Evolutionary conservation across 2,797 vertebrate species (phyloP).

Genomic region (Aeoliscus strigatus): DNA sequence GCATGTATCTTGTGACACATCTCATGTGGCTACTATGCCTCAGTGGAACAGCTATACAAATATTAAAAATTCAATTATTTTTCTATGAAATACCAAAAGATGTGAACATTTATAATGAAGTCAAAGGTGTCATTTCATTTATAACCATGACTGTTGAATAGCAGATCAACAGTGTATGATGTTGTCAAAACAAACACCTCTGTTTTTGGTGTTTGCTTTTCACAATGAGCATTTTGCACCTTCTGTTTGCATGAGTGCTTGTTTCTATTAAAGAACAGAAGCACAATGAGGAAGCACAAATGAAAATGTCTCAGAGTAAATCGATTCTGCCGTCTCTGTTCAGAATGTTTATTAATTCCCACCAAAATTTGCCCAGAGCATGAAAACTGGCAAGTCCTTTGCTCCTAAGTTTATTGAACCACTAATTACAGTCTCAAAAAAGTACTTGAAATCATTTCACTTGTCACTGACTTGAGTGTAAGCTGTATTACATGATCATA

Average conservation of each 20-base stretch:
- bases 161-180: conserved; percentile 20
- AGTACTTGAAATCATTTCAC: conserved; percentile 45
- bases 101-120: conserved; percentile 18
- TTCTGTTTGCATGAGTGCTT: conserved; percentile 55
- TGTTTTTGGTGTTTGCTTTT: conserved; percentile 20
- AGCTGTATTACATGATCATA: conserved; percentile 31
- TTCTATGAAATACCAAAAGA: too few species aligned
- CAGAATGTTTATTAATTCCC: conserved; percentile 61
- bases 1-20: too few species aligned
- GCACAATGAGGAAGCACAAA: conserved; percentile 54
- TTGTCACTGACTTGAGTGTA: conserved; percentile 56
- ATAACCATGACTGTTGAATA: conserved; percentile 11
- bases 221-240: conserved; percentile 38
- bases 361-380: conserved; percentile 35
- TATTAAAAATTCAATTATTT: too few species aligned
- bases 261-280: conserved; percentile 64
- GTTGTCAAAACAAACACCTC: conserved; percentile 27
- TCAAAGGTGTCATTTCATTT: conserved; percentile 26
- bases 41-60: too few species aligned
- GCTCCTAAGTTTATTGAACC: conserved; percentile 33
- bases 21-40: too few species aligned
- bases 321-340: conserved; percentile 56
- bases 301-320: conserved; percentile 56
- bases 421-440: conserved; percentile 44
- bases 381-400: conserved; percentile 32